These are phyloP conservation scores for Sterrhoptilus dennistouni DNA, from an alignment of 2,113 vertebrate species.

Conservation along the genomic window DNA sequence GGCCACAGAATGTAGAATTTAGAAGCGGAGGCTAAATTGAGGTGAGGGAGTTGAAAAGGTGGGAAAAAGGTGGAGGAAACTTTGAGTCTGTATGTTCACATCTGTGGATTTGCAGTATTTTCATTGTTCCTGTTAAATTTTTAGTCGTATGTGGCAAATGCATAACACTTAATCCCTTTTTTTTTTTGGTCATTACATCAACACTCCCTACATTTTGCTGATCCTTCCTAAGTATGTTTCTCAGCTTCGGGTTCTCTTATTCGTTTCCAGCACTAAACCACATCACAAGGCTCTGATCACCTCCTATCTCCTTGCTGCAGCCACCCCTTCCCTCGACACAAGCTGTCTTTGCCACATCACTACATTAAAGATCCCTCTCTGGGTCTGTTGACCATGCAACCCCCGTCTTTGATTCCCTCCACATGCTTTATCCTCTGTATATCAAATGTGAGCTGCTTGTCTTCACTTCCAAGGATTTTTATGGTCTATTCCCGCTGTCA, in stretches of 20 bases:
- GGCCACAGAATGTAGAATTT: neutral
- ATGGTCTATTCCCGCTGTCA: neutral
- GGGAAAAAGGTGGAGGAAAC: neutral
- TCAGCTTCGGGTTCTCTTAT: neutral
- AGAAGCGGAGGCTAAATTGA: neutral
- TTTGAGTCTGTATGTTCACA: neutral
- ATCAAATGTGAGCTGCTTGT: neutral
- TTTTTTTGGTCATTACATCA: neutral
- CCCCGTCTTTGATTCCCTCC: neutral
- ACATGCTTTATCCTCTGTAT: neutral
- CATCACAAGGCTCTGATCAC: neutral
- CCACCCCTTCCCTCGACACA: neutral
- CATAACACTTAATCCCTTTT: neutral
- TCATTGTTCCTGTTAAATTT: neutral
- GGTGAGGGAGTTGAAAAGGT: neutral
- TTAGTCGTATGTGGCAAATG: neutral
- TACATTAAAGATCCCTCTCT: neutral
- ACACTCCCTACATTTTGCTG: neutral
- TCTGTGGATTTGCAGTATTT: neutral
- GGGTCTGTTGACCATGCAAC: neutral
- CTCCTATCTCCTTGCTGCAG: neutral
- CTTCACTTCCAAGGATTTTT: conserved; percentile 17
- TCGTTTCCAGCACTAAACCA: neutral
- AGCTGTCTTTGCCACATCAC: neutral
- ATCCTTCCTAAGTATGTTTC: neutral